Evolutionary conservation across 2,113 vertebrate species (phyloP).

Genomic region (Toxotes chatareus): DNA sequence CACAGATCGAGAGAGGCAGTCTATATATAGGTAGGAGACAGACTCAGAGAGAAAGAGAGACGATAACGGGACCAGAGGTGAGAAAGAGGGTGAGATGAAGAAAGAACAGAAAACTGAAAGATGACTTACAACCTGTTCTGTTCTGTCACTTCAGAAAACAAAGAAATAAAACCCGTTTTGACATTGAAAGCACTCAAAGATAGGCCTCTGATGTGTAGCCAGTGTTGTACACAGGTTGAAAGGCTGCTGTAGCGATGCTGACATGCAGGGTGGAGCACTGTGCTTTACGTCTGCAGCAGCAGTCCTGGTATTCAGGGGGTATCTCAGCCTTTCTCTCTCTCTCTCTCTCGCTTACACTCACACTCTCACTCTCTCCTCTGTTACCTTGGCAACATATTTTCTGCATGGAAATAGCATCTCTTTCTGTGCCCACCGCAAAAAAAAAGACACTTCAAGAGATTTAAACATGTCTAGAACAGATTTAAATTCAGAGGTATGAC

Average conservation of each 20-base stretch:
- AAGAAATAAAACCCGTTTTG: background rate
- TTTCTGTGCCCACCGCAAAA: conserved; percentile 66
- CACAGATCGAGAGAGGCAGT: conserved; percentile 12
- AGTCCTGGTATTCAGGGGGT: conserved; percentile 68
- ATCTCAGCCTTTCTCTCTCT: conserved; percentile 54
- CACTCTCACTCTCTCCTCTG: conserved; percentile 75
- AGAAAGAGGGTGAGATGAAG: conserved; percentile 35
- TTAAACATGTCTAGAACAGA: conserved; percentile 56
- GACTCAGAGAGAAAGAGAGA: conserved; percentile 12
- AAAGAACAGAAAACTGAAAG: conserved; percentile 11
- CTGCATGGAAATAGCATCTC: conserved; percentile 86
- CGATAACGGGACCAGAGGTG: conserved; percentile 52
- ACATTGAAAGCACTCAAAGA: conserved; percentile 46
- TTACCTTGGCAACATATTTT: conserved; percentile 88
- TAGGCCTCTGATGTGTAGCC: conserved; percentile 28
- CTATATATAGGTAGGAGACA: conserved; percentile 57
- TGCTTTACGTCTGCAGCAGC: conserved; percentile 59
- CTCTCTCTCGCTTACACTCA: conserved; percentile 28
- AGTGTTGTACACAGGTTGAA: background rate
- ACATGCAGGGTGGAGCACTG: conserved; percentile 55
- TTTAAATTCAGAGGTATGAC: conserved; percentile 54
- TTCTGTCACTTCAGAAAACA: conserved; percentile 27
- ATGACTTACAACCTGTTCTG: conserved; percentile 17
- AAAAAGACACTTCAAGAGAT: conserved; percentile 53
- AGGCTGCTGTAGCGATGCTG: conserved; percentile 34